Evolutionary conservation across 2,113 vertebrate genomes (phyloP).

Genomic region (Sisor rabdophorus): DNA sequence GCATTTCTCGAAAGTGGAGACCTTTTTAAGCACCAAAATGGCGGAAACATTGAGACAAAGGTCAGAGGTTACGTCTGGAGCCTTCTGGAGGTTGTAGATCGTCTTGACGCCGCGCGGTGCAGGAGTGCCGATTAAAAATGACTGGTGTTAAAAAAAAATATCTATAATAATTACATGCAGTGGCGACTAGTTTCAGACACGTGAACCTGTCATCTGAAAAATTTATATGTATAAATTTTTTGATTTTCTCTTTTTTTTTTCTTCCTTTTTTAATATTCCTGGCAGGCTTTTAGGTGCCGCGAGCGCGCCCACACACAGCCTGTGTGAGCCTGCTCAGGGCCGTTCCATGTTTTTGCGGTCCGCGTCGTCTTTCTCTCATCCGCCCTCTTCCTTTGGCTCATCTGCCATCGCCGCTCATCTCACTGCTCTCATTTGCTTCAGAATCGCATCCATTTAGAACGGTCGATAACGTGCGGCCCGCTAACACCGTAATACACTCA

Average conservation of each 20-base stretch:
- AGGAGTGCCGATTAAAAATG: neutral
- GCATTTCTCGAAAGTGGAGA: conserved; percentile 58
- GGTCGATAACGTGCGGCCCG: conserved; percentile 15
- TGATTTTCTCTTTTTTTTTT: neutral
- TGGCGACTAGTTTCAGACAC: conserved; percentile 21
- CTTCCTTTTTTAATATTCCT: conserved; percentile 32
- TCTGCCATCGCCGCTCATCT: conserved; percentile 33
- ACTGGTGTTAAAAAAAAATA: conserved; percentile 22
- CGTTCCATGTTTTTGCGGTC: conserved; percentile 33
- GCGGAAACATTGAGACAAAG: conserved; percentile 2
- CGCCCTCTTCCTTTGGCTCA: conserved; percentile 19
- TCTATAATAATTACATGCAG: neutral
- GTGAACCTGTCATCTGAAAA: conserved; percentile 26
- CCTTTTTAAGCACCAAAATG: conserved; percentile 50
- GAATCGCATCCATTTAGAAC: conserved; percentile 28
- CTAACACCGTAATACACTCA: conserved; percentile 28
- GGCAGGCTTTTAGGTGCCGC: conserved; percentile 50
- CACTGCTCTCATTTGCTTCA: conserved; percentile 36
- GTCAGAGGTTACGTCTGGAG: conserved; percentile 8
- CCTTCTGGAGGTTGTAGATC: conserved; percentile 10
- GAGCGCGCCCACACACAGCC: conserved; percentile 48
- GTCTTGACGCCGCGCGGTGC: neutral
- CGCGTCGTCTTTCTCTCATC: conserved; percentile 26
- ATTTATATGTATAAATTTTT: conserved; percentile 15
- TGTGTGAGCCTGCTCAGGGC: conserved; percentile 44